Base-by-base conservation (phyloP, 1,140 invertebrate species). In the Saccostrea cuccullata region DNA sequence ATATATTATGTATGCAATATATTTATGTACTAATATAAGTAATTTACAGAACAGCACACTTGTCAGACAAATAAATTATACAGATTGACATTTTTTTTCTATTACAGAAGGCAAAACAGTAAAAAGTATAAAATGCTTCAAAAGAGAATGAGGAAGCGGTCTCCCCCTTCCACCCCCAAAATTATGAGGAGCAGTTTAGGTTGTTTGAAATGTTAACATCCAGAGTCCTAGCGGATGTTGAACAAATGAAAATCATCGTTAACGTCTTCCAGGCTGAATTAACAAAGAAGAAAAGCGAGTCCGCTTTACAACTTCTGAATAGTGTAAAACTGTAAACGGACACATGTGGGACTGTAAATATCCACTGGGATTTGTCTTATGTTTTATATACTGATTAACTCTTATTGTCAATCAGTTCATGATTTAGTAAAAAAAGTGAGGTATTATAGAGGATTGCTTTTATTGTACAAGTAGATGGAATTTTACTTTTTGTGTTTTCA, bases 71-170 rank as follows among this genome's bases (percentile, higher is more conserved):
- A 12, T 64, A 64, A 64, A 13, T 64, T 64, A 9, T 13, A 64
- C 6, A 64, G n/a, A 64, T 64, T 64, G 58, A 64, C 58, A n/a
- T n/a, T 64, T 64, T 64, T 64, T 64, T 64, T 64, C 58, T 64
- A 64, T 64, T 64, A 12, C 5, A 64, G 58, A 64, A 64, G 58
- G 58, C 58, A 64, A 64, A 64, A 64, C 58, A 64, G 58, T 64
- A 64, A 64, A 64, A 64, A 64, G 58, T 64, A 64, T 64, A 64
- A 64, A 64, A 64, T 64, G 58, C 58, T 64, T 64, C 8, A 64
- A 64, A 64, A 64, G 58, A 64, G 58, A 64, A 64, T 64, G 58
- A 64, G 58, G 58, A 64, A 64, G 58, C 58, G 58, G 58, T 64
- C 58, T 64, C 58, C 58, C 58, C 58, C 58, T 64, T 12, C n/a